Percentiles rank a stretch among this genome's conserved stretches.
Evolutionary conservation across 35 echinoderm and acorn worm genomes (phyloP).

Genomic region (Lytechinus variegatus): DNA sequence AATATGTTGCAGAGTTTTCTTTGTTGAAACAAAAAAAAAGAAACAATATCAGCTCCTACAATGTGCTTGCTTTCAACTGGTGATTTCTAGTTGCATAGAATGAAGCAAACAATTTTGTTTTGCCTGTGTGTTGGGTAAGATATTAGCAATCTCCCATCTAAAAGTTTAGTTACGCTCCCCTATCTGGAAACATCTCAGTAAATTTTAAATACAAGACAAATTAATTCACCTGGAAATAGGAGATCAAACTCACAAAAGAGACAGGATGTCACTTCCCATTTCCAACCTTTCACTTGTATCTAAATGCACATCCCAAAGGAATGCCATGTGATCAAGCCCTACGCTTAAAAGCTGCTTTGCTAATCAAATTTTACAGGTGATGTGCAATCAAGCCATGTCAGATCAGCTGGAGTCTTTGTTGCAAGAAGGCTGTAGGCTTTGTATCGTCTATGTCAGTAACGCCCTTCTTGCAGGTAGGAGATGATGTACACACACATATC

Average conservation of each 20-base stretch:
- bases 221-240: neutral
- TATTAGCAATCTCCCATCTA: neutral
- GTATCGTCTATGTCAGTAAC: too few relatives aligned
- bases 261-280: neutral
- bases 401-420: neutral
- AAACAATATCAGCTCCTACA: neutral
- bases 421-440: too few relatives aligned
- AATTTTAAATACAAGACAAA: neutral
- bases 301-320: neutral
- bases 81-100: too few relatives aligned
- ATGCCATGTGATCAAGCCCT: neutral
- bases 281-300: neutral
- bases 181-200: neutral
- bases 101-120: too few relatives aligned
- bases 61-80: neutral
- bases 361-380: constrained; percentile 3
- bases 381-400: neutral
- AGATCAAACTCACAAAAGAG: neutral
- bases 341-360: neutral
- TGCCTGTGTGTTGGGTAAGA: neutral
- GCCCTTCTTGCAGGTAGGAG: too few relatives aligned
- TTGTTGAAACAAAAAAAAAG: neutral
- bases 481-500: neutral
- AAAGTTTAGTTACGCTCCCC: neutral
- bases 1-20: too few relatives aligned